A percentile compares a stretch with the other conserved stretches of the same genome.
phyloP scores from a whole-genome alignment of 2,113 vertebrate genomes.

The Tachuris rubrigastra region DNA sequence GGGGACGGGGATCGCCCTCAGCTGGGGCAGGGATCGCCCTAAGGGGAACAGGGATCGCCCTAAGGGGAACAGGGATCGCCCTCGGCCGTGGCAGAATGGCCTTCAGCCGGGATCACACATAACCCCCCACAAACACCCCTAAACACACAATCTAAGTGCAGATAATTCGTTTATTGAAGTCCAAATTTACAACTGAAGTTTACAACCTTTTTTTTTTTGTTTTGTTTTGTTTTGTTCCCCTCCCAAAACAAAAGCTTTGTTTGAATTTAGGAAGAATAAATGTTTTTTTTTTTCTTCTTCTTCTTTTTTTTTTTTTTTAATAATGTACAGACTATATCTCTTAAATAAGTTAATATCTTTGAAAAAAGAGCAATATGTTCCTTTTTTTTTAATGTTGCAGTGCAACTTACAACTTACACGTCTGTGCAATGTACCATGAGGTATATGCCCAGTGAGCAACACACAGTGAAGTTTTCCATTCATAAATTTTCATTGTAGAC shows the following conservation, averaged over 20 bases:
- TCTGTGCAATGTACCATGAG: conserved; percentile 91
- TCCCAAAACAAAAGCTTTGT: conserved; percentile 83
- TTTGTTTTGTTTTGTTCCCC: no score
- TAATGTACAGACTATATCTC: conserved; percentile 84
- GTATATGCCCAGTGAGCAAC: conserved; percentile 87
- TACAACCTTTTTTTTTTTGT: conserved; percentile 66
- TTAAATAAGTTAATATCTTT: conserved; percentile 89
- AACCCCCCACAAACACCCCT: neutral
- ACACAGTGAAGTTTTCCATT: conserved; percentile 88
- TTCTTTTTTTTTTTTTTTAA: conserved; percentile 57
- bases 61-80: neutral
- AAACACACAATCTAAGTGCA: conserved; percentile 71
- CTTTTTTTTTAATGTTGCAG: conserved; percentile 90
- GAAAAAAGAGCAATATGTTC: conserved; percentile 92
- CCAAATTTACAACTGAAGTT: conserved; percentile 86
- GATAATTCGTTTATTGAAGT: conserved; percentile 90
- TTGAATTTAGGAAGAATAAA: conserved; percentile 88
- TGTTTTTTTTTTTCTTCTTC: conserved; percentile 21
- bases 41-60: fast-evolving
- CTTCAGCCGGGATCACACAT: neutral
- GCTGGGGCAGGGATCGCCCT: neutral
- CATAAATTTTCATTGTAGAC: conserved; percentile 83
- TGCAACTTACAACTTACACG: conserved; percentile 94
- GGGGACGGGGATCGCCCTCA: neutral
- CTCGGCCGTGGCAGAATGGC: neutral